Base-by-base conservation (phyloP, 2,888 invertebrate genomes). In the Chrysolina americana region DNA sequence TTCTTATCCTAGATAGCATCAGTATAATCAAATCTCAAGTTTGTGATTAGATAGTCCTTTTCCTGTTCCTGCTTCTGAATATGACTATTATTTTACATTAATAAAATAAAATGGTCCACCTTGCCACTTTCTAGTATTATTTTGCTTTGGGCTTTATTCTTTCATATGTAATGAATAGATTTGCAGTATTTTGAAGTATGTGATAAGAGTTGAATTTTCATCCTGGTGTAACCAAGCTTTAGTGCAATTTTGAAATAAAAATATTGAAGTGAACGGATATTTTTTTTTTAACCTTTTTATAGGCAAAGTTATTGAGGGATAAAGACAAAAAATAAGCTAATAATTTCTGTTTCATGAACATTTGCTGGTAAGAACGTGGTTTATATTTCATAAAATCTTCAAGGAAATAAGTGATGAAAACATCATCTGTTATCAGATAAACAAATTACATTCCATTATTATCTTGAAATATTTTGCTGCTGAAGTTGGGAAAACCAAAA, bases 241-340 rank as follows among this genome's bases (percentile, higher is more conserved):
- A 81, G 82, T 82, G 82, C 82, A 82, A 82, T 82, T 76, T 68
- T 66, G 36, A 65, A 70, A 70, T 76, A 73, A 72, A 73, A 36
- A 21, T 19, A 19, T 10, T 21, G 2, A 63, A 47, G 28, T 28
- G 1, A 23, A 13, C 15, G 44, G 17, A 13, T 21, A 44, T 44
- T 65, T 13, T 17, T 59, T 15, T 17, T 15, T 53, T 56, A 44
- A 53, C 19, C 53, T 21, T 21, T n/a, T n/a, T n/a, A 3, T 53
- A 5, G 28, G 28, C 28, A 28, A 28, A 28, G n/a, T n/a, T n/a
- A n/a, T n/a, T 28, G 28, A 28, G 28, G 5, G 28, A 28, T 28
- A 28, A 28, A 28, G 28, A 2, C 5, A 28, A 28, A 3, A 28
- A 28, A n/a, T n/a, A n/a, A n/a, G n/a, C n/a, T 28, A 28, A 28